Base-by-base conservation (phyloP, 92 coral and sea anemone genomes). In the Phenganax marumi region DNA sequence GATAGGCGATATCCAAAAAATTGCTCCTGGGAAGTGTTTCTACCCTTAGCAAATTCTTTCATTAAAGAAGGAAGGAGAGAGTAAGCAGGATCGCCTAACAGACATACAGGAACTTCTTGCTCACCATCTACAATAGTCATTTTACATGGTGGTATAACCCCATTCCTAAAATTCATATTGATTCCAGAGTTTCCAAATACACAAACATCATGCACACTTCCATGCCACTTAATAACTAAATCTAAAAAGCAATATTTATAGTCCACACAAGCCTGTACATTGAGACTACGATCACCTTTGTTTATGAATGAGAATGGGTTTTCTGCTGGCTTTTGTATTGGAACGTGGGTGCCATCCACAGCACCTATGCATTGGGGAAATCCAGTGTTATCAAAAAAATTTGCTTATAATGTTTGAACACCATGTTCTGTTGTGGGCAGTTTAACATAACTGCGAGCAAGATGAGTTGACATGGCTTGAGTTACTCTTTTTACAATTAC, bases 401-500 rank as follows among this genome's bases (percentile, higher is more conserved):
- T 70, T 70, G 76, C 55, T 33, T 55, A 52, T 39, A 54, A 70
- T 47, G 52, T 54, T 47, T 46, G 52, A 16, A 70, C 54, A 39
- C 11, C 76, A 10, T 12, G 18, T 63, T 63, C 70, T 63, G 70
- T 11, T 10, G 26, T 12, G 23, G 68, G 70, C 21, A 63, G 18
- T 18, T 63, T 63, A 26, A 87, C 72, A 56, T 84, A 84, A 22
- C 65, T 60, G n/a, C 87, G 69, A 14, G 87, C 84, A 18, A 84
- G 76, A 13, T 65, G 75, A 10, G 39, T 77, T 22, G 87, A 55
- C 16, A 88, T 73, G 49, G 22, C 78, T 54, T 49, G 62, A 46
- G 79, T 76, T 43, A 85, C 88, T 19, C 43, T 68, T 3, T 82
- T 74, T 24, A 85, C 58, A 22, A 50, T 85, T 24, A 23, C 75